A percentile compares a stretch with the other conserved stretches of the same genome.
Evolutionary conservation across 2,888 invertebrate genomes (phyloP).

Genomic region (Mythimna loreyi): DNA sequence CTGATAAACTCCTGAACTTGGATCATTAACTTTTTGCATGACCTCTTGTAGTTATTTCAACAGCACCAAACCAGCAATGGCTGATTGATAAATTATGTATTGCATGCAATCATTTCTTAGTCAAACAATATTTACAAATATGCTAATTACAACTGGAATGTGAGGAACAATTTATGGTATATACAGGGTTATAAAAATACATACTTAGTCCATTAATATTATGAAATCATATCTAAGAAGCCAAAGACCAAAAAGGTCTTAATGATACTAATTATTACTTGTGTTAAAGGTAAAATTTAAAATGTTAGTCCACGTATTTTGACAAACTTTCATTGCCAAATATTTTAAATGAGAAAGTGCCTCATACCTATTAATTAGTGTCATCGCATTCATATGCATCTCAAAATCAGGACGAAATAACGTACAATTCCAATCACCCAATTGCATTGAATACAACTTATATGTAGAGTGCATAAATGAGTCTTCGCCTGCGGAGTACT

Average conservation of each 20-base stretch:
- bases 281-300: not conserved
- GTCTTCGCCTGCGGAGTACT: not conserved
- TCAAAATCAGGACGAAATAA: not conserved
- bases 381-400: not conserved
- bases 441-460: not conserved
- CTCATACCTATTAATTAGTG: not conserved
- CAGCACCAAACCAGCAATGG: constrained; percentile 2
- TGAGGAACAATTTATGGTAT: not conserved
- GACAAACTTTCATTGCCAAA: not conserved
- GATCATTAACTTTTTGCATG: constrained; percentile 34
- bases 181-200: constrained; percentile 5
- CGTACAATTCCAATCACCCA: not conserved
- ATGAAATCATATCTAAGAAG: not conserved
- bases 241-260: not conserved
- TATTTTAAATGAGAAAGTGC: not conserved
- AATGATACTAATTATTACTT: not conserved
- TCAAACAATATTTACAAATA: constrained; percentile 8
- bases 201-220: not conserved
- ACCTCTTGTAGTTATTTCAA: constrained; percentile 28
- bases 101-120: constrained; percentile 29
- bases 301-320: not conserved
- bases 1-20: constrained; percentile 5
- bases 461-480: not conserved
- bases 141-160: constrained; percentile 8
- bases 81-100: constrained; percentile 8